Conservation (phyloP, 2,113 vertebrate species). For the Herpetotheres cachinnans region DNA sequence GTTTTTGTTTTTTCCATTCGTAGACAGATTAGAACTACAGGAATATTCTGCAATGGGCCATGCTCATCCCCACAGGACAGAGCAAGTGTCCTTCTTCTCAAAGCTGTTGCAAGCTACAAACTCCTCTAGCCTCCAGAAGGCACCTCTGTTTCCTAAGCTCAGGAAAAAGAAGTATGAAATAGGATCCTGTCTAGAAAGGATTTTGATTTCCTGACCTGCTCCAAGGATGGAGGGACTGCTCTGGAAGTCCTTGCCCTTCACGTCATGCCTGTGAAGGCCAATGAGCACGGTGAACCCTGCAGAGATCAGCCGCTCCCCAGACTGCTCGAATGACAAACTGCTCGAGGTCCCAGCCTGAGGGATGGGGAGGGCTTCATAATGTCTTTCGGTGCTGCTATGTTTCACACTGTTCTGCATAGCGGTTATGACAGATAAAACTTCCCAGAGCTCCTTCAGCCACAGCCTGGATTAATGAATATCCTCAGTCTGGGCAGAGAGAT, state of each 20-base stretch:
- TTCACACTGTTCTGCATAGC: not conserved
- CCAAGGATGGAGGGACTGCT: not conserved
- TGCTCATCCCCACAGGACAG: not conserved
- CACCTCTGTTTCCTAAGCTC: not conserved
- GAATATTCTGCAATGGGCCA: not conserved
- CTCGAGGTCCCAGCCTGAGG: not conserved
- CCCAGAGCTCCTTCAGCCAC: not conserved
- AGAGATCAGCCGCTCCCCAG: not conserved
- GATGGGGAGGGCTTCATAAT: not conserved
- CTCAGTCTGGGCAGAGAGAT: not conserved
- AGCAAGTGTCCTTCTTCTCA: not conserved
- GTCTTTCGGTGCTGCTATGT: rapidly evolving
- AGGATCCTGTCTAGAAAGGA: not conserved
- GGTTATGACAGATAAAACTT: not conserved
- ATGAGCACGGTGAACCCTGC: rapidly evolving
- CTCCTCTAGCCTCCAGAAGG: not conserved
- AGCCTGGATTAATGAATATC: not conserved
- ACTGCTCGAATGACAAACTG: not conserved
- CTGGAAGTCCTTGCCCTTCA: not conserved
- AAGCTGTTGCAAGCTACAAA: not conserved
- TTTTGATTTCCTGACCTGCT: not conserved
- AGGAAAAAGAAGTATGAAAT: not conserved
- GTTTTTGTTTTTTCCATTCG: not conserved
- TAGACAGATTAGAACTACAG: not conserved
- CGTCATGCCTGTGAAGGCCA: not conserved